These are phyloP conservation scores for Asarcornis scutulata DNA, from an alignment of 2,113 vertebrate genomes.

Conservation along the genomic window DNA sequence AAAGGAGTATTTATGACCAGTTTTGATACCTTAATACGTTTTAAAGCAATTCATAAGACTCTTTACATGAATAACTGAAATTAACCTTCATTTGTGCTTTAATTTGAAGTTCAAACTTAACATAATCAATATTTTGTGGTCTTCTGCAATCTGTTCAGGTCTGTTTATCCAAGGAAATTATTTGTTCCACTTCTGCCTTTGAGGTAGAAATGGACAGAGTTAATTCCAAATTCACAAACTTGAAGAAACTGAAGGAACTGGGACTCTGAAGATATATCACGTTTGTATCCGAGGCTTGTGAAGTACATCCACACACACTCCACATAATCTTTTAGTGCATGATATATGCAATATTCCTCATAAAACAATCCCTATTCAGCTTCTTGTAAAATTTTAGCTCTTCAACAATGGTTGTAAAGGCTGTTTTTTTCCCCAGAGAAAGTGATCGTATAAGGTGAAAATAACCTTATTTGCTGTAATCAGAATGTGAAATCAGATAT, in stretches of 20 bases:
- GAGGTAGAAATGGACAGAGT: slow-evolving; percentile 22
- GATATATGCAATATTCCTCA: not conserved
- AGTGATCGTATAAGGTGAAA: not conserved
- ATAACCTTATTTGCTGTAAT: not conserved
- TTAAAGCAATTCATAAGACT: slow-evolving; percentile 4
- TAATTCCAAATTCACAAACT: not conserved
- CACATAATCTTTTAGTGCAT: not conserved
- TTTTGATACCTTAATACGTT: slow-evolving; percentile 26
- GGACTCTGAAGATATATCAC: not conserved
- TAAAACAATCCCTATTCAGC: not conserved
- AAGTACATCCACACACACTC: not conserved
- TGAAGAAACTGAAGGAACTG: not conserved
- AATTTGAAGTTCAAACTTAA: slow-evolving; percentile 68
- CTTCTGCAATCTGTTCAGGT: slow-evolving; percentile 37
- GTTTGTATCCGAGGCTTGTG: not conserved
- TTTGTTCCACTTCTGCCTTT: slow-evolving; percentile 22
- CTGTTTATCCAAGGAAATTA: slow-evolving; percentile 48
- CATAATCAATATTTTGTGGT: slow-evolving; percentile 65
- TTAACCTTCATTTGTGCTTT: slow-evolving; percentile 67
- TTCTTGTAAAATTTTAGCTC: not conserved
- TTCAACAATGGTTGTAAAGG: not conserved
- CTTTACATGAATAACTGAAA: slow-evolving; percentile 16
- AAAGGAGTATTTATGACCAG: slow-evolving; percentile 11
- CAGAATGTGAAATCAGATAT: not conserved
- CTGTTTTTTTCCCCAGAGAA: not conserved